Base-by-base conservation (phyloP, 1,140 invertebrate genomes). In the Vollenhovia emeryi region DNA sequence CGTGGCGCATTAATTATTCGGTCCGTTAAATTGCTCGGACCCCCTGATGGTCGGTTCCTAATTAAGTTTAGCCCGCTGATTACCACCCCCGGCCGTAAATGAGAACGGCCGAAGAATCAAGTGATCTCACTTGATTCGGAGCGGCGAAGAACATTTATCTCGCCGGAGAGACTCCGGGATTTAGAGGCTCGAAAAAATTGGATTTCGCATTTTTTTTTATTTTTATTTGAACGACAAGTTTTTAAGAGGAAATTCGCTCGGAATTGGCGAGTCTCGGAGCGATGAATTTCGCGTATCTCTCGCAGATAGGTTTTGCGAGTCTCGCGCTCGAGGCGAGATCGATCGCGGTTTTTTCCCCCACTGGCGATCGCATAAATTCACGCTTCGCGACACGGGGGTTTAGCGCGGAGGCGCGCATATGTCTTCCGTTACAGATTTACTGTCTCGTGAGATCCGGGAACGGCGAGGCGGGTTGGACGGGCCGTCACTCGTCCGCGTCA, bases 381-480 rank as follows among this genome's bases (percentile, higher is more conserved):
- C 24, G 21, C 2, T 60, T 27, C 36, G 21, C 52, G 62, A 69
- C 48, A 18, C 30, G 15, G 1, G n/a, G 13, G 33, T 83, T 62
- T 69, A 27, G n/a, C 33, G 36, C 21, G 15, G 7, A 9, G 8
- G 21, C 43, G 9, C 30, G 66, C 15, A 30, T 73, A 52, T 57
- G 7, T 43, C 6, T 27, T 79, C 11, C 8, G 27, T 84, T 89
- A 43, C 74, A 89, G 88, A 84, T 80, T 71, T 57, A 74, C 64
- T 24, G 84, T 55, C 24, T 79, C 18, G 48, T 18, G 40, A 64
- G 5, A 59, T 48, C 71, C 43, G 62, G 27, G 33, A 84, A 89
- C 43, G 85, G 50, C 36, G 15, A 18, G 50, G 27, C 59, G 79
- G 48, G 36, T 45, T 64, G 45, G 27, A n/a, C 59, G 55, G 11